Evolutionary conservation across 2,113 vertebrate species (phyloP), one percentile per base, ranked within the genome.

Genomic region (Clarias macrocephalus): DNA sequence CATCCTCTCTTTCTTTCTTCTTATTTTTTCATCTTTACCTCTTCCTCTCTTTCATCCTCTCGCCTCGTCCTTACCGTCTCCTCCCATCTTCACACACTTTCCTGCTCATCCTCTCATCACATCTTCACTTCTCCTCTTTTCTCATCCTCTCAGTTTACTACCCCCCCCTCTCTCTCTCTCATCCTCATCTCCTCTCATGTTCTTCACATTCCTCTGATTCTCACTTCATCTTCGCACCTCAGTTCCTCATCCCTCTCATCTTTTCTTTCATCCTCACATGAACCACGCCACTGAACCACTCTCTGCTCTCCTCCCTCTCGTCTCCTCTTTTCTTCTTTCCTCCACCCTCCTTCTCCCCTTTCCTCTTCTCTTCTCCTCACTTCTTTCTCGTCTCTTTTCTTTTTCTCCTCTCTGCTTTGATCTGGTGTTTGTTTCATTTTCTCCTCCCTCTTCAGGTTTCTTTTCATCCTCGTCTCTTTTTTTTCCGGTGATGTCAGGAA

Each of bases 21-120:
- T 12, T n/a, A 1, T 18, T 3, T 33, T n/a, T n/a, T n/a, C n/a
- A n/a, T n/a, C n/a, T n/a, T n/a, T n/a, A n/a, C n/a, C 28, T 18
- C 1, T 0, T 33, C 5, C 1, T 33, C 13, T 7, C 16, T 18
- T 7, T 37, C 11, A 3, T 3, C 1, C 1, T 23, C 30, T 73
- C 70, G 10, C 1, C 18, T 9, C 7, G 0, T 23, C 1, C 2
- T 2, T 37, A 37, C 33, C 33, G 0, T 2, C 18, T 3, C 3
- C 2, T 19, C 33, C 0, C 19, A 4, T 8, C 0, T 7, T 0
- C 18, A 0, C 2, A 1, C 11, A 5, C 23, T 13, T 2, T 0
- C 5, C 10, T 12, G 15, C 6, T 6, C 0, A 0, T n/a, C 23
- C 11, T 15, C n/a, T n/a, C n/a, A n/a, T n/a, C n/a, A n/a, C n/a